These are phyloP conservation scores for Sturnira hondurensis DNA, from an alignment of 2,113 vertebrate genomes.

Conservation along the genomic window DNA sequence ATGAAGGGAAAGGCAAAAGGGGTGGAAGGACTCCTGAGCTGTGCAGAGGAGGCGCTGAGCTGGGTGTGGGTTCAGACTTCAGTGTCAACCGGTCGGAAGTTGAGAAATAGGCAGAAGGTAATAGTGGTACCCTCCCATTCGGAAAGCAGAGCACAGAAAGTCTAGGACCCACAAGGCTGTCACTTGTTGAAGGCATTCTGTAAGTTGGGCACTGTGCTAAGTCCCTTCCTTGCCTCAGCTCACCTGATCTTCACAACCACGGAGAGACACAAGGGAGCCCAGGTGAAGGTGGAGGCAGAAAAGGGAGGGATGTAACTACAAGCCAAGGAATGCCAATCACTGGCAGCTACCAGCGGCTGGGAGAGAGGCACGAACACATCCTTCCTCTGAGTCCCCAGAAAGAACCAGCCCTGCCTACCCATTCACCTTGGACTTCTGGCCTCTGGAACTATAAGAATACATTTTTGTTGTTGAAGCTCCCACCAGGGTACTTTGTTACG, in stretches of 20 bases:
- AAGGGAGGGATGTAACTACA: not conserved
- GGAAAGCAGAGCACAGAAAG: not conserved
- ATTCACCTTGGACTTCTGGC: not conserved
- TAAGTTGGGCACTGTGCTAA: not conserved
- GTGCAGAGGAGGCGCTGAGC: not conserved
- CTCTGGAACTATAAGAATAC: not conserved
- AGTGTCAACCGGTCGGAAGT: not conserved
- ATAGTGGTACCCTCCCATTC: accelerated
- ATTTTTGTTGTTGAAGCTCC: not conserved
- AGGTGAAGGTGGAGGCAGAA: not conserved
- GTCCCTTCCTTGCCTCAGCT: not conserved
- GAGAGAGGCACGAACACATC: not conserved
- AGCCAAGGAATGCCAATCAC: not conserved
- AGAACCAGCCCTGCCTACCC: not conserved
- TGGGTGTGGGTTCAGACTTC: not conserved
- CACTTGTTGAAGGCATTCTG: not conserved
- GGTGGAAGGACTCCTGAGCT: not conserved
- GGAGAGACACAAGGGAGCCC: not conserved
- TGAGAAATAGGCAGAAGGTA: not conserved
- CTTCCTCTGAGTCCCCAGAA: not conserved
- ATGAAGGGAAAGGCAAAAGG: too few species aligned
- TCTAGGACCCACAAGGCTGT: not conserved
- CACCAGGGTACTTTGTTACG: not conserved
- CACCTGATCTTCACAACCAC: too few species aligned
- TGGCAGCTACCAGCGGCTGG: not conserved